Percentiles rank a stretch among this genome's conserved stretches.
phyloP scores from a whole-genome alignment of 2,797 vertebrate species.

The Lacerta agilis region DNA sequence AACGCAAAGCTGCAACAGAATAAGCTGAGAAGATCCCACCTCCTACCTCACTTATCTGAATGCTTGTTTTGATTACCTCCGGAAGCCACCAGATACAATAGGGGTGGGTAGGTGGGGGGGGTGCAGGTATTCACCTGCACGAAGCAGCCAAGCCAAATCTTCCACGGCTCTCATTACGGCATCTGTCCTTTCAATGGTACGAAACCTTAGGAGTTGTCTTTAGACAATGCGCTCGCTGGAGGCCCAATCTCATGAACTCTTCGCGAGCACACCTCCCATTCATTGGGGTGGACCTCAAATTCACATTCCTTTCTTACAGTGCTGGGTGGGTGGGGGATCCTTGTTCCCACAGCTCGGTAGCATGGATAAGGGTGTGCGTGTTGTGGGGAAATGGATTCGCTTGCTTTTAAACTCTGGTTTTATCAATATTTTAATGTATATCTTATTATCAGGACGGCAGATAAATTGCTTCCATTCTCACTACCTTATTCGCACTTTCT shows the following conservation, averaged over 20 bases:
- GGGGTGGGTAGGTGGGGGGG: neutral
- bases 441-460: too few species aligned
- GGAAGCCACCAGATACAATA: neutral
- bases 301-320: constrained; percentile 1
- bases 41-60: neutral
- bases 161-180: neutral
- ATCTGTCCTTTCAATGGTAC: neutral
- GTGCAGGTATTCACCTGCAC: neutral
- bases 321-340: neutral
- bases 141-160: neutral
- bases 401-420: too few species aligned
- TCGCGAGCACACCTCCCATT: neutral
- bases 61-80: neutral
- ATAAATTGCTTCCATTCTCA: too few species aligned
- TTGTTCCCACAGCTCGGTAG: neutral
- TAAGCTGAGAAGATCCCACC: neutral
- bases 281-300: neutral
- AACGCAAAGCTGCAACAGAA: neutral
- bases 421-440: too few species aligned
- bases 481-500: too few species aligned
- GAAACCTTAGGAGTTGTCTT: neutral
- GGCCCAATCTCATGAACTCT: neutral
- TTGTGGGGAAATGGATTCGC: neutral
- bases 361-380: neutral
- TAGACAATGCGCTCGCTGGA: neutral